These are phyloP conservation scores for Machimus rusticus DNA, from an alignment of 2,888 invertebrate species.

Conservation along the genomic window DNA sequence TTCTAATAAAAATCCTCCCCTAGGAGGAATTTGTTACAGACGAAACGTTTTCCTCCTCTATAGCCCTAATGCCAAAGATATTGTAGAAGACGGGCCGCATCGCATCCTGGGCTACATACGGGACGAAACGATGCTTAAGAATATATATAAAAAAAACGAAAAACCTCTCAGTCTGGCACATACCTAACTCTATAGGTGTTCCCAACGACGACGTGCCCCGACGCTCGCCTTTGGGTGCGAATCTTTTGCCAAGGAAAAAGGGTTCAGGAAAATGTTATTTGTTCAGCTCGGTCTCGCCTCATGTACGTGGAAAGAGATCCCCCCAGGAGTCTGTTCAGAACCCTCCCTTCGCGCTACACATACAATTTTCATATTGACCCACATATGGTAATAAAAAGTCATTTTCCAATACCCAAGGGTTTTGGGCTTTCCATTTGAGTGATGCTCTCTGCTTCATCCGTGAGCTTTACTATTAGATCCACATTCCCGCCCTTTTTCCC, in stretches of 20 bases:
- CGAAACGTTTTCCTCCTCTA: background rate
- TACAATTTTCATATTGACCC: slow-evolving; percentile 43
- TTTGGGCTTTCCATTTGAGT: background rate
- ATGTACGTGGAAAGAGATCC: background rate
- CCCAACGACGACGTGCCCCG: background rate
- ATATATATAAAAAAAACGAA: background rate
- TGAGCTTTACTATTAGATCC: background rate
- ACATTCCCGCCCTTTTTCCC: background rate
- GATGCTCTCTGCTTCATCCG: background rate
- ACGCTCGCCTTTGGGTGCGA: background rate
- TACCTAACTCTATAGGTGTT: background rate
- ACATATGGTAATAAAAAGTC: slow-evolving; percentile 43
- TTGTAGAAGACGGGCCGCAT: background rate
- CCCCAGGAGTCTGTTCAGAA: background rate
- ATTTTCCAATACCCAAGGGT: slow-evolving; percentile 23
- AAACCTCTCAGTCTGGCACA: background rate
- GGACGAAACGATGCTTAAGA: background rate
- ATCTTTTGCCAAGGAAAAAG: background rate
- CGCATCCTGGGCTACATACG: background rate
- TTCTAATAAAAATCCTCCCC: slow-evolving; percentile 32
- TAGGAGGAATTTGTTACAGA: slow-evolving; percentile 11
- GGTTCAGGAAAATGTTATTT: background rate
- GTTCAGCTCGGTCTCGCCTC: background rate
- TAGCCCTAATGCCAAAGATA: background rate
- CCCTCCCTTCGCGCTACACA: background rate